A percentile compares a stretch with the other conserved stretches of the same genome.
These are phyloP conservation scores for Germaria angustata DNA, from an alignment of 2,888 invertebrate genomes.

Conservation along the genomic window DNA sequence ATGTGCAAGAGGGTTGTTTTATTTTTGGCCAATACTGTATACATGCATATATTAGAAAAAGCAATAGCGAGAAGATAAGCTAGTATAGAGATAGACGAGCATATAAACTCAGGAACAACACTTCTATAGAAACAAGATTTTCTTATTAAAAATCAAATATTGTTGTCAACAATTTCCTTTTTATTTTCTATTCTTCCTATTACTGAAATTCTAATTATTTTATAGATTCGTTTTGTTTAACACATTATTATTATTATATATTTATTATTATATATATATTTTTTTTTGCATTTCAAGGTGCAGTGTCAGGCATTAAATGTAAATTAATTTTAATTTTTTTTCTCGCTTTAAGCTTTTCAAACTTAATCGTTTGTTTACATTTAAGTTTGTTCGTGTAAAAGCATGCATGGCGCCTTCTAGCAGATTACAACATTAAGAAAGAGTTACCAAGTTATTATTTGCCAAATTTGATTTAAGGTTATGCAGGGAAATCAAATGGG, in stretches of 20 bases:
- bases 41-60: neutral
- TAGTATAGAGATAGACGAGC: neutral
- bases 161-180: constrained; percentile 35
- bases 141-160: constrained; percentile 12
- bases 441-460: constrained; percentile 8
- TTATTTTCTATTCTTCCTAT: neutral
- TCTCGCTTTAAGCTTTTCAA: constrained; percentile 31
- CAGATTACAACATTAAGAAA: neutral
- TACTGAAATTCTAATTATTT: neutral
- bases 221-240: constrained; percentile 14
- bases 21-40: too few species aligned
- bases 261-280: too few species aligned
- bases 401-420: constrained; percentile 31
- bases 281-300: constrained; percentile 45
- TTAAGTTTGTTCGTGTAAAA: neutral
- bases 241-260: too few species aligned
- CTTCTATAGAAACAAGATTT: neutral
- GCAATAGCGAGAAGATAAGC: constrained; percentile 5
- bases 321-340: constrained; percentile 32
- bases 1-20: too few species aligned
- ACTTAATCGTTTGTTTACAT: constrained; percentile 48
- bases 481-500: too few species aligned
- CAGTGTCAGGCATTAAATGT: constrained; percentile 53
- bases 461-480: too few species aligned
- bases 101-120: neutral